Conservation (phyloP, 2,888 invertebrate species). For the Chloroclystis v-ata region DNA sequence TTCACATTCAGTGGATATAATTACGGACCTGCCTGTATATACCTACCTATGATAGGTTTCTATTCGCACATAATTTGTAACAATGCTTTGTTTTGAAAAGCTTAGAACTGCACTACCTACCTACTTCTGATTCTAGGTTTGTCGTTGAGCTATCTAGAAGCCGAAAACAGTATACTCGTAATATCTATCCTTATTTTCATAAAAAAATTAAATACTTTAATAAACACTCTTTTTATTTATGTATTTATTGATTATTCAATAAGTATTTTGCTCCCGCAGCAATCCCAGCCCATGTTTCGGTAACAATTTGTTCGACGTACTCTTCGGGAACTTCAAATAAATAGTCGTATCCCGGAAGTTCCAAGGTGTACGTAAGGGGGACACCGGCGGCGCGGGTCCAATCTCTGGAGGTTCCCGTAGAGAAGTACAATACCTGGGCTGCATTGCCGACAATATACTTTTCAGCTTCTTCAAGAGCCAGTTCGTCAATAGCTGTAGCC, state of each 20-base stretch:
- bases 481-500: conserved; percentile 61
- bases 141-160: too few species aligned
- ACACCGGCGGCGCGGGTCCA: conserved; percentile 80
- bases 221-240: neutral
- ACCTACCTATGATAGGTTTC: too few species aligned
- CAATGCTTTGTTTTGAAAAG: conserved; percentile 14
- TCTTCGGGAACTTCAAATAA: conserved; percentile 76
- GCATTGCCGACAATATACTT: conserved; percentile 78
- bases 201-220: neutral
- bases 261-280: conserved; percentile 56
- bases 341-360: conserved; percentile 80
- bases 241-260: conserved; percentile 32
- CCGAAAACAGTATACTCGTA: too few species aligned
- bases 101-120: neutral
- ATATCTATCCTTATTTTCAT: too few species aligned
- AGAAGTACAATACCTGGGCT: conserved; percentile 75
- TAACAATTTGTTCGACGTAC: conserved; percentile 75
- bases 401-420: conserved; percentile 83
- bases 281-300: conserved; percentile 81
- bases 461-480: conserved; percentile 57
- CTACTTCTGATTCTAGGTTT: too few species aligned
- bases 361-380: conserved; percentile 81
- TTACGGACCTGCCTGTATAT: too few species aligned
- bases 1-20: too few species aligned
- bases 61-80: too few species aligned